Conservation (phyloP, 2,113 vertebrate species). For the Glaucidium brasilianum region DNA sequence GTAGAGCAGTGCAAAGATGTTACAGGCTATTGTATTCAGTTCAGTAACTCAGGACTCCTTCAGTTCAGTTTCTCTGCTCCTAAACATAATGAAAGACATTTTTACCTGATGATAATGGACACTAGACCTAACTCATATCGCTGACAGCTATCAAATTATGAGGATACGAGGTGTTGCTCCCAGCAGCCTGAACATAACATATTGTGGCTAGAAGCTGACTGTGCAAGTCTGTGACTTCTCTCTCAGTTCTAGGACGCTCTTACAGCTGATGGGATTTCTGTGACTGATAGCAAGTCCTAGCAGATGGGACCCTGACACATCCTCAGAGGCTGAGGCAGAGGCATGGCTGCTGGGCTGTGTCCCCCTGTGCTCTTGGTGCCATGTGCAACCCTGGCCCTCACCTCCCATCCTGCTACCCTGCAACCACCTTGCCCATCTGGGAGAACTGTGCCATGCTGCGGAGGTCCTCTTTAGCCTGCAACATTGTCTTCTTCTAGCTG, state of each 20-base stretch:
- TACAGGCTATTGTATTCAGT: neutral
- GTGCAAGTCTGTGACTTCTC: accelerated
- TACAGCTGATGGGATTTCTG: neutral
- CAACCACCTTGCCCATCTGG: neutral
- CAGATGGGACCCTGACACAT: neutral
- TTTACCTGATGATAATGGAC: neutral
- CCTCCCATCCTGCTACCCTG: neutral
- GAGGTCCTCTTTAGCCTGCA: neutral
- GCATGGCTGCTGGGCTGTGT: neutral
- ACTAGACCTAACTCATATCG: neutral
- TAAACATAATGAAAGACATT: neutral
- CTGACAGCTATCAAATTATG: neutral
- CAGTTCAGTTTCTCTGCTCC: neutral
- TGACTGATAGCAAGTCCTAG: neutral
- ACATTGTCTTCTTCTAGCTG: neutral
- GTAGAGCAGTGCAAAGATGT: neutral
- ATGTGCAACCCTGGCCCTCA: neutral
- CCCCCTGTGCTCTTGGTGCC: neutral
- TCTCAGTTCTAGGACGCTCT: neutral
- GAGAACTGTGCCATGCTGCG: neutral
- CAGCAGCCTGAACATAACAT: neutral
- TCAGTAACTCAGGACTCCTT: neutral
- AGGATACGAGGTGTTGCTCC: neutral
- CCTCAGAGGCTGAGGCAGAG: neutral
- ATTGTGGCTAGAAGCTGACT: neutral